Evolutionary conservation across 2,797 vertebrate genomes (phyloP).

Genomic region (Lepidocolaptes lacrymiger): DNA sequence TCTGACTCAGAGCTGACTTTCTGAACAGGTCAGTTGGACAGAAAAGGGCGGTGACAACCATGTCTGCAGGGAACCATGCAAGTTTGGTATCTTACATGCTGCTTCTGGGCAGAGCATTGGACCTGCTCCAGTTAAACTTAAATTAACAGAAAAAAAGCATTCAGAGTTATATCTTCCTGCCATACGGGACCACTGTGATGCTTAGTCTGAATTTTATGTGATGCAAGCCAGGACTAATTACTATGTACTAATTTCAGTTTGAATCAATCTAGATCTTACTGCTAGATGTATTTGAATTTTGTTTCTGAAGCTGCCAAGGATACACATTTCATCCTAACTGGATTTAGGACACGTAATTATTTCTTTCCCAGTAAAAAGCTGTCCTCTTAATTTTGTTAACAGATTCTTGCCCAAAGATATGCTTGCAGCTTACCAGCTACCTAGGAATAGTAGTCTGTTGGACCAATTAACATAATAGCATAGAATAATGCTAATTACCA

Average conservation of each 20-base stretch:
- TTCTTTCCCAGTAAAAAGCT: background rate
- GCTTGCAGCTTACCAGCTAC: background rate
- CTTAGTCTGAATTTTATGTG: background rate
- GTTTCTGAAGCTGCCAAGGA: background rate
- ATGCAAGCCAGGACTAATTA: background rate
- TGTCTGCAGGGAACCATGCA: background rate
- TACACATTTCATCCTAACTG: background rate
- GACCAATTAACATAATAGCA: background rate
- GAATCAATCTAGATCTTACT: background rate
- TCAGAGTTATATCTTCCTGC: background rate
- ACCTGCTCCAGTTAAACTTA: background rate
- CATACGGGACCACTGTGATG: background rate
- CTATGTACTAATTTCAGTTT: background rate
- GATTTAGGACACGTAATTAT: background rate
- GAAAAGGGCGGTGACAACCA: background rate
- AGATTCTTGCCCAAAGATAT: background rate
- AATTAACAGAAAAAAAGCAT: background rate
- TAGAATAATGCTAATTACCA: background rate
- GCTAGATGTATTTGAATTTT: background rate
- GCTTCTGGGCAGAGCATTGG: background rate
- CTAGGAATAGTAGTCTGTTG: background rate
- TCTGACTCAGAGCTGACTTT: slow-evolving; percentile 18
- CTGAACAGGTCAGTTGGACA: background rate
- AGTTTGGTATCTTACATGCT: background rate
- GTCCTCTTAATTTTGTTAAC: background rate